Base-by-base conservation (phyloP, 2,113 vertebrate species). In the Zosterops pallidus region DNA sequence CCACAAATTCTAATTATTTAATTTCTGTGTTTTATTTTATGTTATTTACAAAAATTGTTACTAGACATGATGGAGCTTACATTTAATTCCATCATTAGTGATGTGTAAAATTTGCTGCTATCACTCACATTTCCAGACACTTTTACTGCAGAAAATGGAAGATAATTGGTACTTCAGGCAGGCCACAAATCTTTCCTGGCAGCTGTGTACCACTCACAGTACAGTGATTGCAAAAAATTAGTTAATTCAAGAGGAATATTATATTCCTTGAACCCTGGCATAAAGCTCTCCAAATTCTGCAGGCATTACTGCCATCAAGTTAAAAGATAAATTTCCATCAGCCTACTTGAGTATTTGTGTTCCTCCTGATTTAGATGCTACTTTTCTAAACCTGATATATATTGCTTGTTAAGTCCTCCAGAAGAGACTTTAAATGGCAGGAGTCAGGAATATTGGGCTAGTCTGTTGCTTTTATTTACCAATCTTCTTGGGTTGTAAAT, bases 171-270 rank as follows among this genome's bases (percentile, higher is more conserved):
- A 96, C 95, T 96, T 97, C 82, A 96, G 90, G 92, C 96, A 95
- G 96, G 60, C 93, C 90, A 97, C 97, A 97, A 98, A 97, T 97
- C 96, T 97, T 86, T 86, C 80, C 94, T 94, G 91, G 95, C 95
- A 97, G 90, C 89, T 97, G 77, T 59, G 52, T 96, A 97, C 97
- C 96, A 96, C 94, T 97, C 97, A 96, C 76, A 95, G 94, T 78
- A 96, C 96, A 94, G 9, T 94, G 97, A 97, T 96, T 98, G 95
- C 94, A 97, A 97, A 98, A 98, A 98, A 97, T 97, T 97, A 97
- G 94, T 97, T 97, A 98, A 98, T 98, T 98, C 97, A 95, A 95
- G 94, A 96, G 94, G 96, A 97, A 95, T 93, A 95, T 96, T 82
- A 83, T 90, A 86, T 97, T 97, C 87, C 93, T 91, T 93, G 78